Base-by-base conservation (phyloP, 2,797 vertebrate genomes). In the Propithecus perrieri region DNA sequence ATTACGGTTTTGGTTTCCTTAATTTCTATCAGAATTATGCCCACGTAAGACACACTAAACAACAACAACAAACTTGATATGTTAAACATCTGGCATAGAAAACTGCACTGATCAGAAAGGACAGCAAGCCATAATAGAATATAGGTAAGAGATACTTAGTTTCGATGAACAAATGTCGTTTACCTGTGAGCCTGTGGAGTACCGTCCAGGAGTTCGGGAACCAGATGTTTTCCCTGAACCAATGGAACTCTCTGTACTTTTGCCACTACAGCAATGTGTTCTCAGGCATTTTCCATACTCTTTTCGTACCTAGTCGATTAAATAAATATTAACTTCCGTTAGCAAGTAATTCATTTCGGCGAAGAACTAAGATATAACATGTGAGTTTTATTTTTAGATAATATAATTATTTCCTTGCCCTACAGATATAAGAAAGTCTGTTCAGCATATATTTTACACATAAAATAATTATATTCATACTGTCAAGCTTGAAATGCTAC, bases 211-310 rank as follows among this genome's bases (percentile, higher is more conserved):
- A 88, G 99, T 99, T 24, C 99, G 99, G 8, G 99, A 99, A 86
- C 99, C 99, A 26, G 99, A 99, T 97, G 99, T 99, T 98, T 99
- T 99, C 94, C 99, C 99, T 85, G 99, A 99, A 98, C 99, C 99
- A 0, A 99, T 99, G 91, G 99, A 99, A 97, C 99, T 99, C 93
- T 99, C 99, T 98, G 99, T 99, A 97, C 99, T 99, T 98, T 99
- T 99, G 30, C 99, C 99, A 38, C 99, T 99, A 98, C 99, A 99
- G 98, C 99, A 99, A 96, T 99, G 99, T 0, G 99, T 99, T 35
- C 99, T 99, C 93, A 99, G 99, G 88, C 99, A 99, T 98, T 99
- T 99, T 48, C 99, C 99, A 0, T 99, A 99, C 97, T 99, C 99
- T 98, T 99, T 99, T 76, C 99, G 99, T 87, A 99, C 99, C 99